Evolutionary conservation across 2,113 vertebrate genomes (phyloP).

Genomic region (Paedocypris sp.): DNA sequence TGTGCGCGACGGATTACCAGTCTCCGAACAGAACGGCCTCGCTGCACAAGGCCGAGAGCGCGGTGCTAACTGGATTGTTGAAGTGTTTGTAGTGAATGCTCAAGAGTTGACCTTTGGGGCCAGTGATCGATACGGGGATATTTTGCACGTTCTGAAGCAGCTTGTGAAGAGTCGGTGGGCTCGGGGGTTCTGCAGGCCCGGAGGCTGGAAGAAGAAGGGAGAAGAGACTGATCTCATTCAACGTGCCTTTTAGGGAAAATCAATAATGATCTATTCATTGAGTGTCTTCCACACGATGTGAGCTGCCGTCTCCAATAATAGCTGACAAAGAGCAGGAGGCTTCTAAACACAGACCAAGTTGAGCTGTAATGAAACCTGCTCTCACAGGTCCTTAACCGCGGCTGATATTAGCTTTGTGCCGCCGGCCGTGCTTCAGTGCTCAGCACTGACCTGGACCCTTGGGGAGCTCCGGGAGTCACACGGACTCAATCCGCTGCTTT

Average conservation of each 20-base stretch:
- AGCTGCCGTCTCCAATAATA: slow-evolving; percentile 19
- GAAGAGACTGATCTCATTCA: slow-evolving; percentile 24
- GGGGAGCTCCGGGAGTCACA: slow-evolving; percentile 17
- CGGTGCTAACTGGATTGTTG: slow-evolving; percentile 12
- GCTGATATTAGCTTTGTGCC: slow-evolving; percentile 33
- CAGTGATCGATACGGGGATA: slow-evolving; percentile 28
- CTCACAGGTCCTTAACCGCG: slow-evolving; percentile 46
- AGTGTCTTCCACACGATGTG: slow-evolving; percentile 1
- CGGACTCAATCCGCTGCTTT: slow-evolving; percentile 28
- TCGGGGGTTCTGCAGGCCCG: slow-evolving; percentile 5
- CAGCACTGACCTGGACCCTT: slow-evolving; percentile 24
- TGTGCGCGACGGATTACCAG: background rate
- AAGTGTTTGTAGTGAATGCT: slow-evolving; percentile 7
- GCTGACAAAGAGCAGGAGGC: slow-evolving; percentile 17
- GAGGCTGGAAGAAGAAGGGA: background rate
- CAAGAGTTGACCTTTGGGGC: slow-evolving; percentile 28
- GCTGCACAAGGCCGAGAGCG: background rate
- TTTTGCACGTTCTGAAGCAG: background rate
- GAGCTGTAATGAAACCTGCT: slow-evolving; percentile 56
- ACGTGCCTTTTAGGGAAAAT: slow-evolving; percentile 32
- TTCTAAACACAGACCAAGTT: slow-evolving; percentile 20
- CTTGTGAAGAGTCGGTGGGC: background rate
- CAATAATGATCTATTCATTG: slow-evolving; percentile 35
- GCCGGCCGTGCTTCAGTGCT: slow-evolving; percentile 20
- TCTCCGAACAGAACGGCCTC: slow-evolving; percentile 16